These are phyloP conservation scores for Ephydatia muelleri DNA, from an alignment of 37 sponge, comb jelly and placozoan species.

Conservation along the genomic window DNA sequence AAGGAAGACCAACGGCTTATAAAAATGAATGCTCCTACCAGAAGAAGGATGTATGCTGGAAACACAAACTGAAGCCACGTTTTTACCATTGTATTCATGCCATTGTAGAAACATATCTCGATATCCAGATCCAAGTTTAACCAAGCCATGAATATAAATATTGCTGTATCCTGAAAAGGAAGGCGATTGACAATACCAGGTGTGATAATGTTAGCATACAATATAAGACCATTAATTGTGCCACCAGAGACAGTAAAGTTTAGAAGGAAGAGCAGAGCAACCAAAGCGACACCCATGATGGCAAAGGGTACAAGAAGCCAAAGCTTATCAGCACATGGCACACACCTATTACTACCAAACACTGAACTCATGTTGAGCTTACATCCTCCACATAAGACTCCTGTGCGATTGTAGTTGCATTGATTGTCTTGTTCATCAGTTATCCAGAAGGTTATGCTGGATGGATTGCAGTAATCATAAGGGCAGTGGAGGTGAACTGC, in stretches of 20 bases:
- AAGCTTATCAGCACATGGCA: background rate
- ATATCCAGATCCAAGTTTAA: background rate
- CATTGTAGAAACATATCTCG: slow-evolving; percentile 5
- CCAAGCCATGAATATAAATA: background rate
- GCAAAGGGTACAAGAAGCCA: background rate
- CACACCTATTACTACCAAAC: background rate
- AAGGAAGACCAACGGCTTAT: background rate
- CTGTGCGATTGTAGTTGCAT: slow-evolving; percentile 2
- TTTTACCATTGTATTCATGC: background rate
- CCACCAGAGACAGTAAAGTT: background rate
- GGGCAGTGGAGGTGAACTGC: background rate
- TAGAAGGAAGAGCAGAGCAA: background rate
- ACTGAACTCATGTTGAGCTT: background rate
- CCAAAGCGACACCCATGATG: background rate
- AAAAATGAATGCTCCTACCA: background rate
- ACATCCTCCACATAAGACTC: slow-evolving; percentile 1
- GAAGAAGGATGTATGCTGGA: background rate
- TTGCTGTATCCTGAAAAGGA: background rate
- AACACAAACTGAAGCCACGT: background rate
- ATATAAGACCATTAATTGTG: background rate
- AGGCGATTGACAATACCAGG: background rate
- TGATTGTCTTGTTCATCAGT: background rate
- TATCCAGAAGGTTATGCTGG: background rate
- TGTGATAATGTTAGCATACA: slow-evolving; percentile 3
- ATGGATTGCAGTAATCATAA: slow-evolving; percentile 8